Evolutionary conservation across 2,113 vertebrate genomes (phyloP).

Genomic region (Tylochromis polylepis): DNA sequence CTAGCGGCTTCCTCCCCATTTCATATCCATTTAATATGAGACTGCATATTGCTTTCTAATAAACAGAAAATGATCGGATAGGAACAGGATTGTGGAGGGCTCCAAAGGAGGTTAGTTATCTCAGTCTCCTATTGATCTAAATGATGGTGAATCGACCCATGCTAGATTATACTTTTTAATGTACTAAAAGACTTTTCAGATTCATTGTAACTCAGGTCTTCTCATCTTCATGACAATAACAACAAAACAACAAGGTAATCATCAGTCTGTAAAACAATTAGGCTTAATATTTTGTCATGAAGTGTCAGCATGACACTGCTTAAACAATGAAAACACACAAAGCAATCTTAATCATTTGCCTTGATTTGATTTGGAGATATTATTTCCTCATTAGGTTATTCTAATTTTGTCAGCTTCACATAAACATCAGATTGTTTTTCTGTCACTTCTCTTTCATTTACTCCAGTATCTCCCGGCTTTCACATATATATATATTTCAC

Average conservation of each 20-base stretch:
- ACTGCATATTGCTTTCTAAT: conserved; percentile 36
- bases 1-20: background rate
- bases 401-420: background rate
- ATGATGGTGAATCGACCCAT: conserved; percentile 29
- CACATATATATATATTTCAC: too few relatives aligned
- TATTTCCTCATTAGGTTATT: background rate
- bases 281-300: background rate
- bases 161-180: conserved; percentile 35
- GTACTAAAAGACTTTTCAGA: background rate
- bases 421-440: background rate
- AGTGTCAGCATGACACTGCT: background rate
- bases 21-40: conserved; percentile 4
- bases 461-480: background rate
- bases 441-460: background rate
- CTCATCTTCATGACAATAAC: background rate
- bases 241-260: background rate
- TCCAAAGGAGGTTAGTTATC: conserved; percentile 23
- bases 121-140: conserved; percentile 26
- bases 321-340: background rate
- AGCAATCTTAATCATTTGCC: background rate
- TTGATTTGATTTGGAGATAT: background rate
- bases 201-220: background rate
- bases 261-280: background rate
- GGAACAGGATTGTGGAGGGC: conserved; percentile 4
- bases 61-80: conserved; percentile 14